Evolutionary conservation across 2,113 vertebrate genomes (phyloP).

Genomic region (Rhinoderma darwinii): DNA sequence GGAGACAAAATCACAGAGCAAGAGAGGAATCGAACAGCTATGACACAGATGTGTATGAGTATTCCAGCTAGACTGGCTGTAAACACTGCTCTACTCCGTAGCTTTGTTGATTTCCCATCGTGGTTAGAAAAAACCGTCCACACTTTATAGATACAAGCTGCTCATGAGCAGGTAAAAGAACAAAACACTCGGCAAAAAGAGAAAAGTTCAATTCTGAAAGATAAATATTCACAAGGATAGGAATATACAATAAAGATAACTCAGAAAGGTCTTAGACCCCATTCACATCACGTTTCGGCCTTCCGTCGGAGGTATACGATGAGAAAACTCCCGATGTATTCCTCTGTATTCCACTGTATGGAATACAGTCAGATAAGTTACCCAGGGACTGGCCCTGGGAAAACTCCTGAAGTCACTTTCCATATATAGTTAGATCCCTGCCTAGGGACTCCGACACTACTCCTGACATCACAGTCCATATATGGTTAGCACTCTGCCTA

Average conservation of each 20-base stretch:
- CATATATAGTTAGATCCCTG: too few relatives aligned
- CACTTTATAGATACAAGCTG: neutral
- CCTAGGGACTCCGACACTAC: too few relatives aligned
- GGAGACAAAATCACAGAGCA: neutral
- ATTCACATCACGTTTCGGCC: too few relatives aligned
- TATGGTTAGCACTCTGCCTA: too few relatives aligned
- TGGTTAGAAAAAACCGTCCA: neutral
- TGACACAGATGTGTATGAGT: neutral
- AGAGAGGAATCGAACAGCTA: neutral
- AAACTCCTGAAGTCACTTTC: too few relatives aligned
- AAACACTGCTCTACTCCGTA: neutral
- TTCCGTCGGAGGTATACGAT: too few relatives aligned
- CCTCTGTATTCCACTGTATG: too few relatives aligned
- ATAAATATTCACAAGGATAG: neutral
- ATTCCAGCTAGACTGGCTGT: neutral
- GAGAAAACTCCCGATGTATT: too few relatives aligned
- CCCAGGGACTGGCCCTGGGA: too few relatives aligned
- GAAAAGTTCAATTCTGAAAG: neutral
- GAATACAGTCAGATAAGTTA: too few relatives aligned
- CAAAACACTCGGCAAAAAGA: neutral
- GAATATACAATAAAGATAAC: neutral
- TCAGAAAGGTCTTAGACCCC: neutral
- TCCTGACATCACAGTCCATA: too few relatives aligned
- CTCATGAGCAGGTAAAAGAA: neutral
- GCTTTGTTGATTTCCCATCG: neutral